Percentiles rank a stretch among this genome's conserved stretches.
phyloP scores from a whole-genome alignment of 2,888 invertebrate species.

The Synanthedon formicaeformis region DNA sequence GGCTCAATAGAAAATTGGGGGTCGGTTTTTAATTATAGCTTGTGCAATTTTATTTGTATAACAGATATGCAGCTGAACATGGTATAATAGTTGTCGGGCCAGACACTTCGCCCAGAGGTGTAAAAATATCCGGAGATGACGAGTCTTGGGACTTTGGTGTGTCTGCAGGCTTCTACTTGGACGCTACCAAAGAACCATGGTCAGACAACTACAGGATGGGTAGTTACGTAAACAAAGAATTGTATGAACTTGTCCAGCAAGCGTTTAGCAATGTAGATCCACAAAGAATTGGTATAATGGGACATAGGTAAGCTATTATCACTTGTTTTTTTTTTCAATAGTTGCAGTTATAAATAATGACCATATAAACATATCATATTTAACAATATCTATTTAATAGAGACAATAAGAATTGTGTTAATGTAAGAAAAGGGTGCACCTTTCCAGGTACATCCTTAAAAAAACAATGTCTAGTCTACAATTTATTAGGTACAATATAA shows the following conservation, averaged over 20 bases:
- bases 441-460: too few relatives aligned
- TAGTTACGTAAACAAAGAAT: conserved; percentile 90
- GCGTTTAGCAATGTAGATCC: conserved; percentile 75
- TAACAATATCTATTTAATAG: too few relatives aligned
- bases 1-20: too few relatives aligned
- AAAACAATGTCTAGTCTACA: too few relatives aligned
- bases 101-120: conserved; percentile 94
- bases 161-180: conserved; percentile 95
- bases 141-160: conserved; percentile 95
- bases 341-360: too few relatives aligned
- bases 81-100: conserved; percentile 91
- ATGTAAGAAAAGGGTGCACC: too few relatives aligned
- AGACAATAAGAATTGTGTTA: too few relatives aligned
- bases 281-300: conserved; percentile 80
- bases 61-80: conserved; percentile 83
- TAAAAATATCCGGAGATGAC: conserved; percentile 90
- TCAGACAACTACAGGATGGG: conserved; percentile 94
- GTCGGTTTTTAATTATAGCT: too few relatives aligned
- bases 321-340: background rate
- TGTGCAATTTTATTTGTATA: background rate
- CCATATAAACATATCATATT: too few relatives aligned
- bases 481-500: too few relatives aligned
- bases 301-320: conserved; percentile 73
- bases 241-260: conserved; percentile 78
- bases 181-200: conserved; percentile 94